A percentile compares a stretch with the other conserved stretches of the same genome.
Conservation (phyloP, 2,888 invertebrate genomes). For the Thereva nobilitata region DNA sequence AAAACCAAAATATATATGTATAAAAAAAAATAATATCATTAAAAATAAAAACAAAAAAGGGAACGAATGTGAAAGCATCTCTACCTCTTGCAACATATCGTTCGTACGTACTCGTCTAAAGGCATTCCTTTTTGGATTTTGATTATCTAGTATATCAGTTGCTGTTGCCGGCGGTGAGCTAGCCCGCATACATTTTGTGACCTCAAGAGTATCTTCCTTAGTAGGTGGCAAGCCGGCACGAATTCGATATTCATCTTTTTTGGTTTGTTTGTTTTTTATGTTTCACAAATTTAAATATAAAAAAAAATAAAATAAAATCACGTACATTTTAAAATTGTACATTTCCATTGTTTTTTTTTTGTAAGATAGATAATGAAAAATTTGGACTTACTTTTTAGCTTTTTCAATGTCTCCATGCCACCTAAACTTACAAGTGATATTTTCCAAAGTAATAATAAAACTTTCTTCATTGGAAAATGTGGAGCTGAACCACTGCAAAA, state of each 20-base stretch:
- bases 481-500: slow-evolving; percentile 95
- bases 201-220: slow-evolving; percentile 91
- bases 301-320: neutral
- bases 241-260: slow-evolving; percentile 63
- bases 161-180: slow-evolving; percentile 94
- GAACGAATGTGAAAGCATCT: slow-evolving; percentile 37
- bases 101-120: slow-evolving; percentile 65
- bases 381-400: slow-evolving; percentile 65
- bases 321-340: no score
- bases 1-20: neutral
- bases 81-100: slow-evolving; percentile 46
- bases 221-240: slow-evolving; percentile 73
- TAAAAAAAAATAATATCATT: slow-evolving; percentile 20
- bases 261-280: slow-evolving; percentile 6
- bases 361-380: no score
- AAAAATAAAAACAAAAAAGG: slow-evolving; percentile 27
- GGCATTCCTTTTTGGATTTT: slow-evolving; percentile 76
- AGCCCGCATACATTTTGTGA: slow-evolving; percentile 91
- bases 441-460: slow-evolving; percentile 94
- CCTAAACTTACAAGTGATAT: slow-evolving; percentile 89
- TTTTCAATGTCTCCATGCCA: slow-evolving; percentile 81
- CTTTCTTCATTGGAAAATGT: slow-evolving; percentile 99
- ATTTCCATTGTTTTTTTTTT: no score
- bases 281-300: slow-evolving; percentile 6
- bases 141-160: slow-evolving; percentile 83